A percentile compares a stretch with the other conserved stretches of the same genome.
phyloP scores from a whole-genome alignment of 2,888 invertebrate genomes.

The Sepiola atlantica region DNA sequence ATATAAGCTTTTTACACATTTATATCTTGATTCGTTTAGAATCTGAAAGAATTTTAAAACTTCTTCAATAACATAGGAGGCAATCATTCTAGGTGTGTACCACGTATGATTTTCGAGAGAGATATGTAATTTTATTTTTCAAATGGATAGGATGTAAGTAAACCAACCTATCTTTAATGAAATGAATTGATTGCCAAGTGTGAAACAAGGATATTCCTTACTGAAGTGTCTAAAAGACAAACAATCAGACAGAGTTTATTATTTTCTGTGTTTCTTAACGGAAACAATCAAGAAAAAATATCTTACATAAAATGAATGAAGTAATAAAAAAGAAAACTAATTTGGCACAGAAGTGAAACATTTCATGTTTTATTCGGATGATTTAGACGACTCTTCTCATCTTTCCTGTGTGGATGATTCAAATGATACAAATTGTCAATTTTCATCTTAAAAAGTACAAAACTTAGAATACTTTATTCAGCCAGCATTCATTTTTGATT shows the following conservation, averaged over 20 bases:
- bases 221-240: neutral
- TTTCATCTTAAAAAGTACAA: too few species aligned
- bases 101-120: neutral
- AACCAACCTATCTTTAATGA: neutral
- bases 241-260: neutral
- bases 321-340: neutral
- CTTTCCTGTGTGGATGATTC: too few species aligned
- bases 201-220: slow-evolving; percentile 19
- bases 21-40: neutral
- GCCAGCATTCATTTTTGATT: neutral
- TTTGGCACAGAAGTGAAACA: neutral
- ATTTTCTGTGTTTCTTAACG: neutral
- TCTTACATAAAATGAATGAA: neutral
- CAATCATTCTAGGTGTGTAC: neutral
- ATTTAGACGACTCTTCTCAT: too few species aligned
- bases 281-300: neutral
- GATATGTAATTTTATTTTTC: neutral
- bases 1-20: neutral
- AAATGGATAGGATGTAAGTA: neutral
- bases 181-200: neutral
- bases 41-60: neutral
- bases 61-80: neutral
- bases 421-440: too few species aligned
- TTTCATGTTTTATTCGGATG: neutral
- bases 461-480: neutral